Conservation (phyloP, 2,113 vertebrate species). For the Podarcis cretensis region DNA sequence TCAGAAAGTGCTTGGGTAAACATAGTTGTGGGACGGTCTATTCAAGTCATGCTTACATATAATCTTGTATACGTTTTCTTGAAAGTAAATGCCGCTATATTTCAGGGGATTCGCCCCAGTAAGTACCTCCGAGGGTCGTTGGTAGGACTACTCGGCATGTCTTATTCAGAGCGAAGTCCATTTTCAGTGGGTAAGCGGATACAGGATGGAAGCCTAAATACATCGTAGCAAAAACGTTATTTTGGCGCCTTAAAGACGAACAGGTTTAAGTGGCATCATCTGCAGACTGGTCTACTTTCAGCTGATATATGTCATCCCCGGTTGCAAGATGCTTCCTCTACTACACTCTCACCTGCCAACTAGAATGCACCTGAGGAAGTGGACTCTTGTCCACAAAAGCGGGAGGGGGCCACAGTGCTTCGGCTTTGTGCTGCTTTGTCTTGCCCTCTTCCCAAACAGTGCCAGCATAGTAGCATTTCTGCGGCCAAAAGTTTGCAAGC, state of each 20-base stretch:
- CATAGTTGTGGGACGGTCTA: not conserved
- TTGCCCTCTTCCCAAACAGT: not conserved
- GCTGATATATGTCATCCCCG: not conserved
- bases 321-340: not conserved
- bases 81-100: not conserved
- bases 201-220: not conserved
- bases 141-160: no score
- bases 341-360: no score
- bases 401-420: not conserved
- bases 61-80: no score
- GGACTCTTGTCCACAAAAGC: no score
- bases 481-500: not conserved
- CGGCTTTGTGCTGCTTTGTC: not conserved
- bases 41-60: not conserved
- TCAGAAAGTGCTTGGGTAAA: not conserved
- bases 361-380: no score
- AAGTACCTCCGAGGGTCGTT: no score
- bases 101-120: not conserved
- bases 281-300: no score
- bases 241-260: no score
- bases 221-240: no score
- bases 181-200: not conserved
- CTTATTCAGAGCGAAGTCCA: not conserved
- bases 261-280: not conserved
- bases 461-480: not conserved